These are phyloP conservation scores for Lomographa bimaculata DNA, from an alignment of 2,888 invertebrate genomes.

Conservation along the genomic window DNA sequence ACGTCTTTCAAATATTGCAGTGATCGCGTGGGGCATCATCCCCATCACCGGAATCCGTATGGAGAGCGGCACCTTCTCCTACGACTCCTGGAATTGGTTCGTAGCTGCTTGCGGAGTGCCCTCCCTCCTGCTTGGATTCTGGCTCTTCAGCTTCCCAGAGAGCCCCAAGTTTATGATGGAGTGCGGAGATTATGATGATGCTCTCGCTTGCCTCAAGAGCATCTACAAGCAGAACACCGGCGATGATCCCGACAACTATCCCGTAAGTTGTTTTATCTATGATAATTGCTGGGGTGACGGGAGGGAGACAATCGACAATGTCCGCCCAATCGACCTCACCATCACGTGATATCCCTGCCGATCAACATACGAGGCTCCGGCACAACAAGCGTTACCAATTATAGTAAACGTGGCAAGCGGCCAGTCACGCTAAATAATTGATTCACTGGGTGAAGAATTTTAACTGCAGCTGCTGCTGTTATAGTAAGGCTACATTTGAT, in stretches of 20 bases:
- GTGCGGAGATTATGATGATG: slow-evolving; percentile 90
- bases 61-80: slow-evolving; percentile 84
- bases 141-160: slow-evolving; percentile 90
- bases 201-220: slow-evolving; percentile 86
- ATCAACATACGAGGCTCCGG: no score
- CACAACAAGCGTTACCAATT: no score
- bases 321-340: no score
- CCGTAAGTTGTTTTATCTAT: slow-evolving; percentile 76
- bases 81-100: slow-evolving; percentile 92
- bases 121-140: slow-evolving; percentile 86
- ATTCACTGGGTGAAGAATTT: no score
- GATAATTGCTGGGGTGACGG: no score
- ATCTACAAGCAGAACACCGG: slow-evolving; percentile 90
- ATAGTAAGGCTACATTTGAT: no score
- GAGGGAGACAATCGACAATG: no score
- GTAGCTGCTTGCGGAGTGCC: slow-evolving; percentile 89
- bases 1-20: no score
- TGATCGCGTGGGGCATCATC: slow-evolving; percentile 91
- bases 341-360: no score
- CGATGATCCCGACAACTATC: slow-evolving; percentile 87
- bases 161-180: slow-evolving; percentile 93
- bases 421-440: no score
- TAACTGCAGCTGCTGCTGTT: no score
- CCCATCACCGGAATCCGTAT: slow-evolving; percentile 86
- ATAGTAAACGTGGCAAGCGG: no score